Evolutionary conservation across 2,113 vertebrate genomes (phyloP).

Genomic region (Odontesthes bonariensis): DNA sequence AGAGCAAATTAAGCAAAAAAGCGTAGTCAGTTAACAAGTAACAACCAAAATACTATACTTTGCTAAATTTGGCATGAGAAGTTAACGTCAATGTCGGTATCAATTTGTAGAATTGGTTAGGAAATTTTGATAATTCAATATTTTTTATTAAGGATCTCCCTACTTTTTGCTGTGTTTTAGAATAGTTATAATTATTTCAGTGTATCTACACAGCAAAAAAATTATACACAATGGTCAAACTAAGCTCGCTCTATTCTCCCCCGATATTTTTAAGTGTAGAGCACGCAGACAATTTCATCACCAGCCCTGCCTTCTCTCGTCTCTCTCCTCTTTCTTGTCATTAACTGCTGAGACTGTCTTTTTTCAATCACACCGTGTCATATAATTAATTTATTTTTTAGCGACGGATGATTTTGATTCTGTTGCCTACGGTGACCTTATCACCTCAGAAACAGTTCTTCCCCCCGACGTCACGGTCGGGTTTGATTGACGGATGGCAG

Average conservation of each 20-base stretch:
- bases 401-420: slow-evolving; percentile 54
- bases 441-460: slow-evolving; percentile 57
- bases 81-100: not conserved
- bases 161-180: not conserved
- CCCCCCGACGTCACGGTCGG: slow-evolving; percentile 45
- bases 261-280: slow-evolving; percentile 50
- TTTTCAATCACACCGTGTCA: slow-evolving; percentile 1
- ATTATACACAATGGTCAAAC: too few relatives aligned
- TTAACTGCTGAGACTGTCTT: slow-evolving; percentile 12
- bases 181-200: too few relatives aligned
- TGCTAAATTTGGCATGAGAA: not conserved
- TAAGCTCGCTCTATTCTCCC: not conserved
- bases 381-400: slow-evolving; percentile 43
- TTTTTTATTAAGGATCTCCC: not conserved
- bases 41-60: too few relatives aligned
- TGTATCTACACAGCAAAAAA: too few relatives aligned
- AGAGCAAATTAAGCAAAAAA: not conserved
- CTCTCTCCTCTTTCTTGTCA: slow-evolving; percentile 10
- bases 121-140: not conserved
- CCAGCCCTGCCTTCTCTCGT: not conserved
- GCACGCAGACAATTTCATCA: slow-evolving; percentile 30
- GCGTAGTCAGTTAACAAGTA: not conserved
- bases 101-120: not conserved
- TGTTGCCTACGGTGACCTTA: slow-evolving; percentile 62
- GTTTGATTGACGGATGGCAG: slow-evolving; percentile 61